Conservation (phyloP, 2,797 vertebrate genomes). For the Myripristis murdjan region DNA sequence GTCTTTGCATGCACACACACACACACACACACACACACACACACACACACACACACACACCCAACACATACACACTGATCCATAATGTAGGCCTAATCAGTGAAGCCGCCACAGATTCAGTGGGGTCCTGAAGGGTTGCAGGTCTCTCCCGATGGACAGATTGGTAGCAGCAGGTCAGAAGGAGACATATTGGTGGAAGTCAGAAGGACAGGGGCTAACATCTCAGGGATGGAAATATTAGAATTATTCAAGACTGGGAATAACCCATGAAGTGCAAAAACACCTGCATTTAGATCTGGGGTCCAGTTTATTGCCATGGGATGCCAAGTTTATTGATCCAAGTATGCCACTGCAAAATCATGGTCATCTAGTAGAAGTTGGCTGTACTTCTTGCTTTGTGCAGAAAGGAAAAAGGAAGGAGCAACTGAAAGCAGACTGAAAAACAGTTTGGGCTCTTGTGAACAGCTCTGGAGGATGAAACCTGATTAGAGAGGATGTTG, state of each 20-base stretch:
- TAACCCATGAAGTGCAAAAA: constrained; percentile 1
- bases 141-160: constrained; percentile 17
- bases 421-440: background rate
- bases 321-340: background rate
- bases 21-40: constrained; percentile 19
- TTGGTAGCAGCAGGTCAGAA: too few relatives aligned
- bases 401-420: constrained; percentile 10
- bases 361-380: background rate
- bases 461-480: background rate
- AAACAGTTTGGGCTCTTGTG: background rate
- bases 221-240: constrained; percentile 19
- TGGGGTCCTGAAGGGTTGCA: background rate
- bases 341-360: background rate
- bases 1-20: constrained; percentile 30
- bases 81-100: constrained; percentile 24
- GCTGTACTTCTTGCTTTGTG: background rate
- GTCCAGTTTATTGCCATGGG: background rate
- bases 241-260: background rate
- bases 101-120: constrained; percentile 29
- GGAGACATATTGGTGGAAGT: too few relatives aligned
- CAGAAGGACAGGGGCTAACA: constrained; percentile 9
- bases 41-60: constrained; percentile 6
- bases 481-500: background rate
- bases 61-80: constrained; percentile 16
- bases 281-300: constrained; percentile 2